phyloP scores from a whole-genome alignment of 2,888 invertebrate genomes.

The Cantharis nigra region DNA sequence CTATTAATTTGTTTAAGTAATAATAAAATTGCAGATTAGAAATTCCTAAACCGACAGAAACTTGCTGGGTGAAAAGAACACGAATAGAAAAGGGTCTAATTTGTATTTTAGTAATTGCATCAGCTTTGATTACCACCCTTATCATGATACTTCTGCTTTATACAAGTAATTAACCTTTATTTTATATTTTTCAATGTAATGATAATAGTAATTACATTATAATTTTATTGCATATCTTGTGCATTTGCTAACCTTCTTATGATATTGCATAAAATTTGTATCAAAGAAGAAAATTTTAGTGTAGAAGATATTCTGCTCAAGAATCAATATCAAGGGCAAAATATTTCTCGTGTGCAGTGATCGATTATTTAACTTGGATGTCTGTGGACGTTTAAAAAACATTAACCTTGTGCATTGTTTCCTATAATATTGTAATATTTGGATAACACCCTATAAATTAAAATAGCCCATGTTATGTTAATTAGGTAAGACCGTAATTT shows the following conservation, averaged over 20 bases:
- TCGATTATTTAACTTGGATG: not conserved
- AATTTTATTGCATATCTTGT: not conserved
- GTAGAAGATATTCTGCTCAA: not conserved
- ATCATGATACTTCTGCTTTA: not conserved
- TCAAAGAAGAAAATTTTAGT: not conserved
- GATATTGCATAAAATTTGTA: not conserved
- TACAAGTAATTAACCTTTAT: conserved; percentile 5
- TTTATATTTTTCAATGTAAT: not conserved
- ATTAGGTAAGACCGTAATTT: not conserved
- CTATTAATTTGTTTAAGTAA: not conserved
- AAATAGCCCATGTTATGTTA: not conserved
- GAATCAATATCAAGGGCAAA: not conserved
- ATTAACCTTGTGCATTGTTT: not conserved
- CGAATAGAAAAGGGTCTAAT: conserved; percentile 5
- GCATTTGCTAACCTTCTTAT: not conserved
- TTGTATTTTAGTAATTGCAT: not conserved
- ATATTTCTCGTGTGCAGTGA: not conserved
- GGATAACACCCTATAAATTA: not conserved
- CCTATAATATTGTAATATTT: not conserved
- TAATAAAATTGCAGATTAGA: not conserved
- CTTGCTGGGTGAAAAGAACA: conserved; percentile 3
- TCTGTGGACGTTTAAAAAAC: not conserved
- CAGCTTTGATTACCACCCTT: not conserved
- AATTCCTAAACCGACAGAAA: not conserved
- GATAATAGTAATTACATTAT: too few relatives aligned